These are phyloP conservation scores for Lithophane ornitopus DNA, from an alignment of 2,888 invertebrate species.

Conservation along the genomic window DNA sequence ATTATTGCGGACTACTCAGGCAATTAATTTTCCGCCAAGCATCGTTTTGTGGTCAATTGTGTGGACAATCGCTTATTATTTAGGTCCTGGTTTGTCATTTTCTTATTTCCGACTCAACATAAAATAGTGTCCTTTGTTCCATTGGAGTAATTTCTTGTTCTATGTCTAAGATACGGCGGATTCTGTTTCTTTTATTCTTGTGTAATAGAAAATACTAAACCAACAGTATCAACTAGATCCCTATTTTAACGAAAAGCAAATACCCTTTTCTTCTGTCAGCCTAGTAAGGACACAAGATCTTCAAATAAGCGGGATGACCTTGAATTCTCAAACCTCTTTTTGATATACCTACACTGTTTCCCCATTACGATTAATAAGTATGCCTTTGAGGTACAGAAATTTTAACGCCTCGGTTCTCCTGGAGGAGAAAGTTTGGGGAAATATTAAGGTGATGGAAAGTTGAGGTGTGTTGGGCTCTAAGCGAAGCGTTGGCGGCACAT, in stretches of 20 bases:
- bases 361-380: constrained; percentile 25
- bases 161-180: not conserved
- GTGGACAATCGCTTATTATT: not conserved
- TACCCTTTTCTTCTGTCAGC: constrained; percentile 16
- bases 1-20: constrained; percentile 16
- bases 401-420: constrained; percentile 19
- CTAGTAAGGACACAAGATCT: constrained; percentile 15
- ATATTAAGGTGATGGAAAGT: constrained; percentile 20
- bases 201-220: not conserved
- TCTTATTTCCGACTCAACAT: not conserved
- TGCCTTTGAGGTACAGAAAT: constrained; percentile 41
- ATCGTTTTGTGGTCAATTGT: constrained; percentile 12
- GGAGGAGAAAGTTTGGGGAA: constrained; percentile 34
- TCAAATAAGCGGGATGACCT: constrained; percentile 11
- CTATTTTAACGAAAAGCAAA: not conserved
- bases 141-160: not conserved
- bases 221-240: not conserved
- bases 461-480: constrained; percentile 5
- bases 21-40: not conserved
- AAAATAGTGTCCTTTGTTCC: not conserved
- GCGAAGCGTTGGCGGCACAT: not conserved
- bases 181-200: not conserved
- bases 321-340: constrained; percentile 29
- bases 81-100: not conserved
- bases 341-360: constrained; percentile 6